These are phyloP conservation scores for Ivindomyrus marchei DNA, from an alignment of 2,113 vertebrate species.

Conservation along the genomic window DNA sequence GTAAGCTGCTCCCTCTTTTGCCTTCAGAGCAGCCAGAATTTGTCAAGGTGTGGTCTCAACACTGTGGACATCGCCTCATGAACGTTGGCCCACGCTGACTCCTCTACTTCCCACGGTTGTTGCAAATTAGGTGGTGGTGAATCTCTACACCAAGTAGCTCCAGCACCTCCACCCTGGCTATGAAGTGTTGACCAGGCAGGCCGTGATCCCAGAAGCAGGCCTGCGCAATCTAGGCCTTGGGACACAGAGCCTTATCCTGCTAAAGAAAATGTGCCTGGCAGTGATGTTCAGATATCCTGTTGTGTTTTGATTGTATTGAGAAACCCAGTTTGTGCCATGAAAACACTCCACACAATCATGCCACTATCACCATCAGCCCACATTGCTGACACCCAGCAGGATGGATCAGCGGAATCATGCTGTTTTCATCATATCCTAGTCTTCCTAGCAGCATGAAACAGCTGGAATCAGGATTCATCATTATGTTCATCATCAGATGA, in stretches of 20 bases:
- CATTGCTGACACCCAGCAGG: slow-evolving; percentile 1
- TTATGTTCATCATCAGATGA: neutral
- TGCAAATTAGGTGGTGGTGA: neutral
- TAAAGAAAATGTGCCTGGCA: neutral
- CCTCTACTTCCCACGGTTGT: neutral
- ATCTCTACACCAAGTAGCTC: neutral
- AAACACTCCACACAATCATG: slow-evolving; percentile 3
- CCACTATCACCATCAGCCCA: neutral
- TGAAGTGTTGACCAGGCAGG: neutral
- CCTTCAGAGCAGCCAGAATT: neutral
- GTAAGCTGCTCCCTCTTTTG: neutral
- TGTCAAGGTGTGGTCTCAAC: neutral
- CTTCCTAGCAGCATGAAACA: slow-evolving; percentile 1
- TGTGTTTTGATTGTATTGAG: neutral
- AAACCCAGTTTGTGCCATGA: neutral
- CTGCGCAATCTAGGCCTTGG: neutral
- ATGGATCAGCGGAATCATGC: neutral
- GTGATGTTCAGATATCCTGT: neutral
- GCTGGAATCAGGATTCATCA: neutral
- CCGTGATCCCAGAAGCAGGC: neutral
- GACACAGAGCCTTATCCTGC: neutral
- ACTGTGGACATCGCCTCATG: neutral
- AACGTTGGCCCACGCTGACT: neutral
- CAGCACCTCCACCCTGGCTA: neutral
- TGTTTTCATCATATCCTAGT: slow-evolving; percentile 2